Evolutionary conservation across 2,797 vertebrate species (phyloP).

Genomic region (Pseudocheirus occidentalis): DNA sequence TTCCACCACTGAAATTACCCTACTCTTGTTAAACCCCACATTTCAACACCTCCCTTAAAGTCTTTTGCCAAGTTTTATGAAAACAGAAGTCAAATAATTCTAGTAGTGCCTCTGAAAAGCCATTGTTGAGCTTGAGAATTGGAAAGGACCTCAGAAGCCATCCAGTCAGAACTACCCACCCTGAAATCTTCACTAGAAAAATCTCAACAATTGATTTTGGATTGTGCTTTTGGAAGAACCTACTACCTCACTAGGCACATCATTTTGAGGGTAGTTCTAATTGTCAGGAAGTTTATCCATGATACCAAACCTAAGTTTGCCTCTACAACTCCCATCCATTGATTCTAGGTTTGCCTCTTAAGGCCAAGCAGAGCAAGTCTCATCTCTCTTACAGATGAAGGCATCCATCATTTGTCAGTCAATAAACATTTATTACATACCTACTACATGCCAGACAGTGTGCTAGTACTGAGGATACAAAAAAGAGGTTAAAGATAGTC

Average conservation of each 20-base stretch:
- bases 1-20: neutral
- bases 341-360: neutral
- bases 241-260: neutral
- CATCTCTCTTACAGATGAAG: neutral
- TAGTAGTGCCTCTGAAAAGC: neutral
- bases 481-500: neutral
- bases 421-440: neutral
- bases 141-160: neutral
- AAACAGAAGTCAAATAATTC: neutral
- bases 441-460: neutral
- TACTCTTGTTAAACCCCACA: neutral
- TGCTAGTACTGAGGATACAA: neutral
- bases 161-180: neutral
- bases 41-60: neutral
- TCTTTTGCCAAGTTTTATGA: neutral
- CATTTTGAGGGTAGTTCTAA: neutral
- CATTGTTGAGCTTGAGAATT: neutral
- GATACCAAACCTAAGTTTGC: neutral
- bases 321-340: neutral
- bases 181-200: neutral
- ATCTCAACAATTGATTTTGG: neutral
- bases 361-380: neutral
- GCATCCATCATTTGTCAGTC: neutral
- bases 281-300: neutral
- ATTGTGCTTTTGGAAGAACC: neutral